Percentiles rank a stretch among this genome's conserved stretches.
phyloP scores from a whole-genome alignment of 2,888 invertebrate genomes.

The Troglohyphantes excavatus region DNA sequence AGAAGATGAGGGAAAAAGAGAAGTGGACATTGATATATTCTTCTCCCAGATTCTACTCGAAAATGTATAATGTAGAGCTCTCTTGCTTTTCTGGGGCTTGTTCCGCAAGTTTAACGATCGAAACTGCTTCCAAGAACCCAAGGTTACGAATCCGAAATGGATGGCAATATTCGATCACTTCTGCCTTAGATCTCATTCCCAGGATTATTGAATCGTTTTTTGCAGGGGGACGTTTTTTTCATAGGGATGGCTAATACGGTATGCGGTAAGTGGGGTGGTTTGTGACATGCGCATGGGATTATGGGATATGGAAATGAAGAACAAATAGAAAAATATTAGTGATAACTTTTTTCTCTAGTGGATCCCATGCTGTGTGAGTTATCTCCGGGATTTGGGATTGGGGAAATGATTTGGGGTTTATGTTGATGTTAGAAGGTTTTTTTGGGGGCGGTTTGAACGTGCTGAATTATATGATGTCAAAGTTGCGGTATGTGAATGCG shows the following conservation, averaged over 20 bases:
- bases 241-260: neutral
- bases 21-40: constrained; percentile 64
- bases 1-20: constrained; percentile 33
- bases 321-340: constrained; percentile 2
- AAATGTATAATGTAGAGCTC: constrained; percentile 70
- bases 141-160: constrained; percentile 52
- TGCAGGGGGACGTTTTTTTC: neutral
- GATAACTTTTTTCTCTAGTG: neutral
- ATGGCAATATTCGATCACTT: constrained; percentile 67
- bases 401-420: too few relatives aligned
- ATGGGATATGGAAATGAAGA: neutral
- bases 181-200: constrained; percentile 42
- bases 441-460: too few relatives aligned
- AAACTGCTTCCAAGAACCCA: constrained; percentile 10
- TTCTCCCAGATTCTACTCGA: constrained; percentile 36
- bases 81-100: constrained; percentile 26
- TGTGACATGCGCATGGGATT: neutral
- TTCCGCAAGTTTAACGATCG: constrained; percentile 61
- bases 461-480: too few relatives aligned
- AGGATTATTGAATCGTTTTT: constrained; percentile 32
- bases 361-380: neutral
- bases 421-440: too few relatives aligned
- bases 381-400: neutral
- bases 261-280: constrained; percentile 32
- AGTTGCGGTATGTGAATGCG: too few relatives aligned